Percentiles rank a stretch among this genome's conserved stretches.
Evolutionary conservation across 2,113 vertebrate genomes (phyloP).

Genomic region (Tupaia chinensis): DNA sequence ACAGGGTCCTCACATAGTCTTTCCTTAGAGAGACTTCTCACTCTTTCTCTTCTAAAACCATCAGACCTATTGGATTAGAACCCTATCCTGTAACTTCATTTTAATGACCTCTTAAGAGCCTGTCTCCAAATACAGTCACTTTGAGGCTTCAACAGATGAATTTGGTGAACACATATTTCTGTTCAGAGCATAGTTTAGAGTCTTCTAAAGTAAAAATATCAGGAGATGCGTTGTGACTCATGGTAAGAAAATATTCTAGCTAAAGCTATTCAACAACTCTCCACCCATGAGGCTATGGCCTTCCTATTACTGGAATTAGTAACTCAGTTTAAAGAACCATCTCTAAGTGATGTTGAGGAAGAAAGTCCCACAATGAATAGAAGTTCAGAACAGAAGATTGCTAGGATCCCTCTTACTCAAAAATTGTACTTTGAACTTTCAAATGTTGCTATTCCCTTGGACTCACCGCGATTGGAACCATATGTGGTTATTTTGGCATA

Average conservation of each 20-base stretch:
- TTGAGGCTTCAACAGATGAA: background rate
- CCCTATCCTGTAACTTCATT: background rate
- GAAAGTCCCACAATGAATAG: background rate
- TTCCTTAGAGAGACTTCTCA: background rate
- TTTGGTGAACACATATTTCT: background rate
- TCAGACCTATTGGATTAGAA: background rate
- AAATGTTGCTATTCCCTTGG: background rate
- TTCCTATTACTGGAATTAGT: background rate
- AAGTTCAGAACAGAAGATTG: background rate
- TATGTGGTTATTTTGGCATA: slow-evolving; percentile 41
- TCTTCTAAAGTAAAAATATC: background rate
- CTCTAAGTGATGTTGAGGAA: background rate
- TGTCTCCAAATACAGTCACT: background rate
- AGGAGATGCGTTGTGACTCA: background rate
- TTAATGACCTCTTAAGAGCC: background rate
- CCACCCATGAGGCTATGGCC: background rate
- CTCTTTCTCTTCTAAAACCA: background rate
- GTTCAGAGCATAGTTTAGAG: background rate
- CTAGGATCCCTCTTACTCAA: background rate
- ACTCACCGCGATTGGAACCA: background rate
- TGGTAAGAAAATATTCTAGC: background rate
- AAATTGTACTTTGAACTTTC: background rate
- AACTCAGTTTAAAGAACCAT: background rate
- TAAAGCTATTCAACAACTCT: background rate
- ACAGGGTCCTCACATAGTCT: background rate